Percentiles rank a stretch among this genome's conserved stretches.
Evolutionary conservation across 2,888 invertebrate species (phyloP).

Genomic region (Athripsodes cinereus): DNA sequence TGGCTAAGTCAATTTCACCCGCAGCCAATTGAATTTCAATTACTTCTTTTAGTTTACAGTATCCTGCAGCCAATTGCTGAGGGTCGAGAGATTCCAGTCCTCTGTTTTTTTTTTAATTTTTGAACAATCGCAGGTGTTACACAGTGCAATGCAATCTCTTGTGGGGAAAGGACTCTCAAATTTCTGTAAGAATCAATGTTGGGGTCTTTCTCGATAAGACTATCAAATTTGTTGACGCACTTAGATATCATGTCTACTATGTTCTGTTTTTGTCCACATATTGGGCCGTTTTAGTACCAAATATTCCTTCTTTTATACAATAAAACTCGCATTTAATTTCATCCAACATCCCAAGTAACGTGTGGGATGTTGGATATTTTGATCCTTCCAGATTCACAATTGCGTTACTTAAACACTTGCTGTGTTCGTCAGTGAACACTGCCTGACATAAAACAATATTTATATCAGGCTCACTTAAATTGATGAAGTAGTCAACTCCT

Average conservation of each 20-base stretch:
- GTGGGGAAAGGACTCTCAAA: not conserved
- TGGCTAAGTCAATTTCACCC: too few species aligned
- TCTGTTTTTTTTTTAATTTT: not conserved
- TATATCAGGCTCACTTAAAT: not conserved
- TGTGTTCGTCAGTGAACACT: not conserved
- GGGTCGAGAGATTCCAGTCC: not conserved
- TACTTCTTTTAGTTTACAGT: not conserved
- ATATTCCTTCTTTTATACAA: not conserved
- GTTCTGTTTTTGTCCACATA: not conserved
- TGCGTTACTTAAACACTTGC: not conserved
- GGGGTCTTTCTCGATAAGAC: not conserved
- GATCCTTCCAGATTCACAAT: not conserved
- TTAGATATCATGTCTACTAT: not conserved
- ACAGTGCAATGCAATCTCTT: not conserved
- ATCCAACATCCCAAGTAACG: not conserved
- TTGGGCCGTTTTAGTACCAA: not conserved
- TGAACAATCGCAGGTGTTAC: not conserved
- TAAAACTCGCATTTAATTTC: not conserved
- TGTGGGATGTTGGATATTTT: too few species aligned
- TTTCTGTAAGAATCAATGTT: not conserved
- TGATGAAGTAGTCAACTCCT: not conserved
- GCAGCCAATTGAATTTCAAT: too few species aligned
- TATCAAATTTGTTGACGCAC: not conserved
- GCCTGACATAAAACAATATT: slow-evolving; percentile 1
- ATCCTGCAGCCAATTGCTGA: not conserved